Percentiles rank a stretch among this genome's conserved stretches.
Evolutionary conservation across 2,113 vertebrate species (phyloP).

Genomic region (Probosciger aterrimus): DNA sequence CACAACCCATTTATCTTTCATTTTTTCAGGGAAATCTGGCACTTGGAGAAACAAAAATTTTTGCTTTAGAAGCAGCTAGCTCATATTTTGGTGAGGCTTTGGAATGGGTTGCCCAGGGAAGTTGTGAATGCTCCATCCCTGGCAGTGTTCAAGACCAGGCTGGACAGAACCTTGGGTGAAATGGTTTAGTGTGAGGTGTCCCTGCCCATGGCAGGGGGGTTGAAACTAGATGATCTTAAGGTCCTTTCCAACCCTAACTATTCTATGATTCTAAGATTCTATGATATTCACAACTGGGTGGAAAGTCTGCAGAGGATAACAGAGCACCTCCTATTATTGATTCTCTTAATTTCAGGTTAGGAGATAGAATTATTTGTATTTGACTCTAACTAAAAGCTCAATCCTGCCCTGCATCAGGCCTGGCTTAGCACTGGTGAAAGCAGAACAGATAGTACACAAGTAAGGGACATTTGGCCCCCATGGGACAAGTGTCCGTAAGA

Average conservation of each 20-base stretch:
- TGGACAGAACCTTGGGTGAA: no score
- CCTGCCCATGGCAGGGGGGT: no score
- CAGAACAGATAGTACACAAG: neutral
- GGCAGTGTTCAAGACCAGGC: no score
- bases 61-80: neutral
- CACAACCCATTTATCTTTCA: neutral
- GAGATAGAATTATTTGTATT: neutral
- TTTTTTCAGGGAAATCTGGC: neutral
- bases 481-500: accelerated
- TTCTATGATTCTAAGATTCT: no score
- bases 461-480: accelerated
- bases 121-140: no score
- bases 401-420: neutral
- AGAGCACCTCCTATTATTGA: neutral
- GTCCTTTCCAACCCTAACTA: neutral
- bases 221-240: no score
- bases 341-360: neutral
- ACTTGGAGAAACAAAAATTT: neutral
- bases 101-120: no score
- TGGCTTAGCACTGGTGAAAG: accelerated
- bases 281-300: neutral
- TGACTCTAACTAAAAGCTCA: neutral
- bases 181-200: no score
- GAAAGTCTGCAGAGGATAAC: neutral
- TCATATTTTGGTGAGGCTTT: neutral